These are phyloP conservation scores for Erythrolamprus reginae DNA, from an alignment of 2,113 vertebrate species.

Conservation along the genomic window DNA sequence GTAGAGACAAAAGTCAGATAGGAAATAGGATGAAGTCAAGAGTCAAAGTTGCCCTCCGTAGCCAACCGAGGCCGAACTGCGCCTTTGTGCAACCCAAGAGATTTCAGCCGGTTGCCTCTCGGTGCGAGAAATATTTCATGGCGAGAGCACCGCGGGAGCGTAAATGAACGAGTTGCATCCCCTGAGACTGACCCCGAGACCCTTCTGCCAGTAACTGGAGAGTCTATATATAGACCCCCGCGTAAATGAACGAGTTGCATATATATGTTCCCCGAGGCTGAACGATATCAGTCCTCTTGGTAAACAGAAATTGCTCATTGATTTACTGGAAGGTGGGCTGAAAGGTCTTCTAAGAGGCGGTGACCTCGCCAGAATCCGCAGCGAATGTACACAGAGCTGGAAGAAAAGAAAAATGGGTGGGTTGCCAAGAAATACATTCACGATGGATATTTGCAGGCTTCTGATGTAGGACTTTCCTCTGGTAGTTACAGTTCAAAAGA, in stretches of 20 bases:
- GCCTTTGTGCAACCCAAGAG: constrained; percentile 28
- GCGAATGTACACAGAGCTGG: neutral
- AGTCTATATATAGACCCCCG: neutral
- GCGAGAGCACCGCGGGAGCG: neutral
- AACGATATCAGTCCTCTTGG: neutral
- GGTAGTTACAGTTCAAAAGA: neutral
- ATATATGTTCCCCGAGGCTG: neutral
- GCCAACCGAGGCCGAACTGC: neutral
- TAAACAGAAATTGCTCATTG: neutral
- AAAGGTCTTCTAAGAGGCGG: neutral
- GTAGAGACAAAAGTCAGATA: neutral
- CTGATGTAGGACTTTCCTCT: neutral
- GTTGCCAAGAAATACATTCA: neutral
- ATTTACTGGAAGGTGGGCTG: neutral
- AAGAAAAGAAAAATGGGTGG: neutral
- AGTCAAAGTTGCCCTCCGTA: neutral
- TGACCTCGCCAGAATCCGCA: neutral
- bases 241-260: too few species aligned
- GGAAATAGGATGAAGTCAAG: neutral
- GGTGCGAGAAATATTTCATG: constrained; percentile 20
- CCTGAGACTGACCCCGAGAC: neutral
- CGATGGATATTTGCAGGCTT: too few species aligned
- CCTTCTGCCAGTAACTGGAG: neutral
- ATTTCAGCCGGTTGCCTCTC: neutral
- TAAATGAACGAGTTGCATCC: neutral